Base-by-base conservation (phyloP, 2,888 invertebrate genomes). In the Watsonalla binaria region DNA sequence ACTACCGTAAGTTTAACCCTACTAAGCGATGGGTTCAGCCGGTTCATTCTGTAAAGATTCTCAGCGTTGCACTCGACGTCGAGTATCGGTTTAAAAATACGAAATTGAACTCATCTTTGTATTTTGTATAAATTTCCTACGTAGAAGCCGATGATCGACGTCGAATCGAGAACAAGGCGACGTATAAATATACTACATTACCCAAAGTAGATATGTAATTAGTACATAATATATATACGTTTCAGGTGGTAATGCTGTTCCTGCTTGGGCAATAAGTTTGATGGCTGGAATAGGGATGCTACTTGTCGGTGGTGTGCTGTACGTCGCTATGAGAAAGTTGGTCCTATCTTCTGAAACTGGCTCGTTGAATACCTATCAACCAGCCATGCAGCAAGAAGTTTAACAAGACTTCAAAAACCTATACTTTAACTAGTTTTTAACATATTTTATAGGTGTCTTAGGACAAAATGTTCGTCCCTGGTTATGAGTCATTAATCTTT, bases 221-320 rank as follows among this genome's bases (percentile, higher is more conserved):
- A 24, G 24, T 24, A 24, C 24, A 24, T 24, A 24, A 24, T 24
- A 24, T n/a, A 24, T 4, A 42, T 42, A 9, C 8, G 11, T 74
- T 74, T 13, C 74, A 96, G 95, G 83, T 80, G 93, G 94, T 51
- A 92, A 92, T 53, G 92, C 93, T 8, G 93, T 96, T 63, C 96
- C 96, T 58, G 95, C 95, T 0, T 96, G 96, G 96, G 94, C 94
- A 0, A 93, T 95, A 56, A 92, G 95, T 57, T 72, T 95, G 34
- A 81, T 96, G 65, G 87, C 94, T 14, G 95, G 94, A 24, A 78
- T 95, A 9, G 92, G 92, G 47, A 94, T 96, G 92, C 77, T 96
- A 39, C 56, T 94, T 5, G 68, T 94, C n/a, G 96, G 96, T 46
- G 95, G 92, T 0, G 87, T 94, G 6, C 74, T 96, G 0, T 96